Evolutionary conservation across 1,140 invertebrate species (phyloP).

Genomic region (Gonioctena quinquepunctata): DNA sequence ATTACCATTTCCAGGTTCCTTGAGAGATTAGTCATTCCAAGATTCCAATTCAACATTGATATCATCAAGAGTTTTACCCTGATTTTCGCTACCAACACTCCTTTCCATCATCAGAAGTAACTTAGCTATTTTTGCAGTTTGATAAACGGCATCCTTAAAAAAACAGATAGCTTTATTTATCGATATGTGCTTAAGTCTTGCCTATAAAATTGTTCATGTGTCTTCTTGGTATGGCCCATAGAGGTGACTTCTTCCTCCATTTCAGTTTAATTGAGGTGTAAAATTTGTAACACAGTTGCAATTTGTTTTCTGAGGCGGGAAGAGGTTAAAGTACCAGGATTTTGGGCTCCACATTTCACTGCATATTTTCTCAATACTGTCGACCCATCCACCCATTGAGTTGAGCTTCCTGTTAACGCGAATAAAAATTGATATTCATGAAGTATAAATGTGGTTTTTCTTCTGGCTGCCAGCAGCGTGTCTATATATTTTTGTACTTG

Average conservation of each 20-base stretch:
- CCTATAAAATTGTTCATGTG: constrained; percentile 39
- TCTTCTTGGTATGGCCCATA: constrained; percentile 38
- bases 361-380: constrained; percentile 23
- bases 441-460: background rate
- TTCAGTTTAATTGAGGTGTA: constrained; percentile 31
- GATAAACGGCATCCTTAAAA: constrained; percentile 25
- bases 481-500: constrained; percentile 23
- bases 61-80: constrained; percentile 24
- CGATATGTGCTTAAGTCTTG: background rate
- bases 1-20: background rate
- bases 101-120: constrained; percentile 30
- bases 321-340: constrained; percentile 25
- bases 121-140: constrained; percentile 33
- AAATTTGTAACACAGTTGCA: constrained; percentile 31
- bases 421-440: constrained; percentile 26
- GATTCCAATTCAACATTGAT: constrained; percentile 23
- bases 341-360: constrained; percentile 25
- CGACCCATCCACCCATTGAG: constrained; percentile 21
- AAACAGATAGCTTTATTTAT: constrained; percentile 6
- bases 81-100: constrained; percentile 13
- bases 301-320: constrained; percentile 31
- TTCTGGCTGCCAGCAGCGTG: background rate
- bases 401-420: constrained; percentile 5
- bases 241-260: constrained; percentile 32
- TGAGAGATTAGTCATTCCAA: background rate